phyloP scores from a whole-genome alignment of 1,140 invertebrate species.

The Danaus melanippus region DNA sequence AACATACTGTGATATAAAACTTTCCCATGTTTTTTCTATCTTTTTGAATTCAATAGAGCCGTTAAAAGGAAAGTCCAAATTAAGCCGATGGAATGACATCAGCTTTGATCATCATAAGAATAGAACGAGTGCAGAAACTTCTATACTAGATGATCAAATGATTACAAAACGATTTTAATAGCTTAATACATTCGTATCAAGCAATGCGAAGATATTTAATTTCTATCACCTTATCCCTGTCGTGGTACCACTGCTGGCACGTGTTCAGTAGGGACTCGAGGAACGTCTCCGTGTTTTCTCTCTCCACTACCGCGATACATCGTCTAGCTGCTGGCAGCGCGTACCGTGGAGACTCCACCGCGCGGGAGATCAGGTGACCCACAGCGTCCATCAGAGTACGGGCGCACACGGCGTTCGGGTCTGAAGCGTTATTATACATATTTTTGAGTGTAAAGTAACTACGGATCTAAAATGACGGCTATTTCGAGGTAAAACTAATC shows the following conservation, averaged over 20 bases:
- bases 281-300: conserved; percentile 89
- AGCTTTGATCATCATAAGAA: too few species aligned
- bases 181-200: too few species aligned
- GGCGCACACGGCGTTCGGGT: conserved; percentile 84
- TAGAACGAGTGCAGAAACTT: too few species aligned
- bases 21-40: too few species aligned
- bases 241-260: conserved; percentile 92
- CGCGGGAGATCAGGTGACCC: conserved; percentile 82
- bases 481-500: too few species aligned
- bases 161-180: too few species aligned
- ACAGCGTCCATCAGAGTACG: conserved; percentile 88
- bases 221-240: conserved; percentile 77
- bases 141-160: too few species aligned
- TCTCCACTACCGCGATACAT: conserved; percentile 88
- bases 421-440: conserved; percentile 41
- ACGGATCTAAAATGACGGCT: too few species aligned
- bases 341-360: conserved; percentile 83
- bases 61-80: conserved; percentile 8
- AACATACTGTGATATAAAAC: too few species aligned
- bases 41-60: conserved; percentile 27
- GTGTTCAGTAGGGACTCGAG: conserved; percentile 90
- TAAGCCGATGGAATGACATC: too few species aligned
- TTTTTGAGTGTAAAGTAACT: too few species aligned
- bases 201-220: too few species aligned
- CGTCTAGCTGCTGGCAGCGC: conserved; percentile 85